Base-by-base conservation (phyloP, 2,113 vertebrate genomes). In the Poeciliopsis retropinna region DNA sequence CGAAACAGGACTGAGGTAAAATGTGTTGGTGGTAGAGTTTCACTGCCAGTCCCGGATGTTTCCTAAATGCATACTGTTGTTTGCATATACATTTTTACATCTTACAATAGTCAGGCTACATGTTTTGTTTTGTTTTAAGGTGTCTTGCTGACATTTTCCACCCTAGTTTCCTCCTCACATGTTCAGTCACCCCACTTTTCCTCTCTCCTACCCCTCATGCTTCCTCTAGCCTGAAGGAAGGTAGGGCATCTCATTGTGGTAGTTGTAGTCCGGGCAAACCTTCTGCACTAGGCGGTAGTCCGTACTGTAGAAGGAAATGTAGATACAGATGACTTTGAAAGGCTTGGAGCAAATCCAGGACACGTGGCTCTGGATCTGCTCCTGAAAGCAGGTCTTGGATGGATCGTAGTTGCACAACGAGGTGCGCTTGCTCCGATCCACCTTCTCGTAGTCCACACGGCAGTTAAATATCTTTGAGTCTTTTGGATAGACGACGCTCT, bases 401-500 rank as follows among this genome's bases (percentile, higher is more conserved):
- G 98, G 98, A 91, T 99, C 98, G 3, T 97, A 96, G 67, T 97
- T 96, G 93, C 98, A 99, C 77, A 98, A 96, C 0, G 97, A 95
- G 71, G 97, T 97, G 86, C 95, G 96, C 93, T 96, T 96, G 88
- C 96, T 97, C 41, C 95, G 95, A 34, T 97, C 97, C 80, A 98
- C 97, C 85, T 97, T 98, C 94, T 99, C 98, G 68, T 96, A 97
- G 88, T 98, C 97, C 93, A 99, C 94, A 0, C 97, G 96, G 93
- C 98, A 99, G 92, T 99, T 99, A 94, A 99, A 99, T 91, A 97
- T 96, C 88, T 99, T 99, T 88, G 98, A 99, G 92, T 98, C 98
- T 91, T 99, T 99, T 78, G 98, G 97, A 93, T 99, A 98, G 1
- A 97, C 96, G 80, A 97, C 97, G 84, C 97, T 99, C 81, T 99